Evolutionary conservation across 1,140 invertebrate species (phyloP), one percentile per base, ranked within the genome.

Genomic region (Vollenhovia emeryi): DNA sequence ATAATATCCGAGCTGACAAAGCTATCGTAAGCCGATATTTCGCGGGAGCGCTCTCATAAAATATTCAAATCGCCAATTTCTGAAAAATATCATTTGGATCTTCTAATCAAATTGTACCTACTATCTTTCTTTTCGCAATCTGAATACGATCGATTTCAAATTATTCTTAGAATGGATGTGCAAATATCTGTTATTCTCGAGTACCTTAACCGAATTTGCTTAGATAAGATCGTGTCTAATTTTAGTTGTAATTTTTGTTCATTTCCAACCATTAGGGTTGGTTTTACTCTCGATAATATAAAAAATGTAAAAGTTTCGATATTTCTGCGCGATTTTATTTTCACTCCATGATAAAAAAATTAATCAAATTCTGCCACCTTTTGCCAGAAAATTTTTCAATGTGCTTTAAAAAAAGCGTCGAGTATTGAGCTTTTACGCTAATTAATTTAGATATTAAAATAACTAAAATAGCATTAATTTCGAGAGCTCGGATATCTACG

Each of bases 1-100:
- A 82, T 82, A 82, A 79, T 69, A 79, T 68, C 60, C 43, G n/a
- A 69, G 24, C 48, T 80, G 64, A 80, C 50, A 71, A 82, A 71
- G 40, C 50, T 57, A 71, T 79, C 45, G 33, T 52, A 40, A 36
- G 62, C 62, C 21, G 45, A 66, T 24, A 50, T 68, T 40, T 79
- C 5, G 13, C 6, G 30, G 13, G 62, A 36, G 30, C 36, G 15
- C 30, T 52, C 45, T 66, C 27, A 24, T 64, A 64, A 66, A 24
- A 50, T 66, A 79, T 36, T 48, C 6, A 66, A 66, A 50, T 64
- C 13, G 3, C 3, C n/a, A 6, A 24, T 52, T 55, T 1, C 13
- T 24, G n/a, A 48, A 21, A 21, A 27, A 15, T 60, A 15, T 48
- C 21, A 11, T 36, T 36, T 24, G 1, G 13, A 27, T 69, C 9